phyloP scores from a whole-genome alignment of 2,797 vertebrate species.

The Anguilla anguilla region DNA sequence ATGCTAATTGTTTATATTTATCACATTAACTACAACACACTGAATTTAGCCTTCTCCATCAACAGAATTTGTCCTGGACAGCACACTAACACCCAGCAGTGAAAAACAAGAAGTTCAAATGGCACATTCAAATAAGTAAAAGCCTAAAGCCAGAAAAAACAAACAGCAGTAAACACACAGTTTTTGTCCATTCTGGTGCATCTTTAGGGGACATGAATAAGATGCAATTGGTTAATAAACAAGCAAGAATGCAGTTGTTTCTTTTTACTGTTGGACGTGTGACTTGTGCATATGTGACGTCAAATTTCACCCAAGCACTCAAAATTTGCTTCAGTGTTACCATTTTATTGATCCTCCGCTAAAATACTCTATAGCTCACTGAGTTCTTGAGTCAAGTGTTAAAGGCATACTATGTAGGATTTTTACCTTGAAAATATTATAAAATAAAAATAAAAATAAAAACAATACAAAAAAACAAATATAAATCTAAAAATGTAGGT shows the following conservation, averaged over 20 bases:
- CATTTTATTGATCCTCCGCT: background rate
- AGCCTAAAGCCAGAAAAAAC: background rate
- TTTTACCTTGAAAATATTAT: no score
- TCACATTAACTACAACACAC: background rate
- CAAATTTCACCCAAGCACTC: conserved; percentile 19
- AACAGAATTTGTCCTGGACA: background rate
- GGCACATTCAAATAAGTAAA: background rate
- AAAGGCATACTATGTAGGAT: background rate
- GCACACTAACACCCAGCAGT: background rate
- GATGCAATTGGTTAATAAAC: background rate
- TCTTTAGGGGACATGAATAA: background rate
- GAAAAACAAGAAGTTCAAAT: background rate
- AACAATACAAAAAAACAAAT: no score
- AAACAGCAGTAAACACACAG: background rate
- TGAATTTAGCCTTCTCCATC: background rate
- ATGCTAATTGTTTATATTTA: background rate
- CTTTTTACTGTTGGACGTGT: background rate
- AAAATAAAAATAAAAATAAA: no score
- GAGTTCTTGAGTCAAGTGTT: background rate
- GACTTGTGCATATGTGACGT: conserved; percentile 16
- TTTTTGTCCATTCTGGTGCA: background rate
- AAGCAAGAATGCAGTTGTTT: background rate
- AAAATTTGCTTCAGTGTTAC: background rate
- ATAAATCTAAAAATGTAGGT: no score
- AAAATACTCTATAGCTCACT: conserved; percentile 11